Evolutionary conservation across 1,140 invertebrate genomes (phyloP).

Genomic region (Aleiodes sp.): DNA sequence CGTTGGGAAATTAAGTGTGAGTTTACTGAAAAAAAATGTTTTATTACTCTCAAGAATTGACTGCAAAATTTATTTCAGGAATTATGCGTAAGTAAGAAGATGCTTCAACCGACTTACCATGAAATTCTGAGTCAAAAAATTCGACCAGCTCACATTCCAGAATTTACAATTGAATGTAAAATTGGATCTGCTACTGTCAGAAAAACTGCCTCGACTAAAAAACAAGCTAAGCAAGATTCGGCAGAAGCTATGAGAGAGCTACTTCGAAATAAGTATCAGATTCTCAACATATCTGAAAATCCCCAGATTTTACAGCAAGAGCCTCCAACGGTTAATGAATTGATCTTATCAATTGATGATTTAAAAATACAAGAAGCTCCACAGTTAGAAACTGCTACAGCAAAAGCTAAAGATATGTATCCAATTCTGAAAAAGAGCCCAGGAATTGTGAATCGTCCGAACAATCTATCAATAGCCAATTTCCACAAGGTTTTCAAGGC

Average conservation of each 20-base stretch:
- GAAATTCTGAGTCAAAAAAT: background rate
- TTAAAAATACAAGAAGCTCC: background rate
- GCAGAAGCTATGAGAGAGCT: background rate
- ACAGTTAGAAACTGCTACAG: background rate
- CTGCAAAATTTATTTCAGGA: background rate
- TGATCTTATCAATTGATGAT: background rate
- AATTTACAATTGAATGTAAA: constrained; percentile 4
- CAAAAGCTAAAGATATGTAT: background rate
- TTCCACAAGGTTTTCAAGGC: background rate
- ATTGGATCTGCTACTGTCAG: background rate
- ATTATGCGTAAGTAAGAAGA: background rate
- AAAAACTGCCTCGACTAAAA: background rate
- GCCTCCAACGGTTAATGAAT: background rate
- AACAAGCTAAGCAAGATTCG: constrained; percentile 13
- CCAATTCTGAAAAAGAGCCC: background rate
- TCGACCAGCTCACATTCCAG: background rate
- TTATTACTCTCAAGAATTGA: no score
- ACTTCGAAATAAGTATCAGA: background rate
- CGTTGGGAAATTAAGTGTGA: background rate
- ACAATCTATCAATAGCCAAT: background rate
- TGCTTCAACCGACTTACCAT: background rate
- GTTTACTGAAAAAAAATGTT: no score
- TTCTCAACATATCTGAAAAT: background rate
- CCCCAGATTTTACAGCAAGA: background rate
- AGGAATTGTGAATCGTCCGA: background rate